Percentiles rank a stretch among this genome's conserved stretches.
phyloP scores from a whole-genome alignment of 2,113 vertebrate genomes.

The Nothobranchius furzeri region DNA sequence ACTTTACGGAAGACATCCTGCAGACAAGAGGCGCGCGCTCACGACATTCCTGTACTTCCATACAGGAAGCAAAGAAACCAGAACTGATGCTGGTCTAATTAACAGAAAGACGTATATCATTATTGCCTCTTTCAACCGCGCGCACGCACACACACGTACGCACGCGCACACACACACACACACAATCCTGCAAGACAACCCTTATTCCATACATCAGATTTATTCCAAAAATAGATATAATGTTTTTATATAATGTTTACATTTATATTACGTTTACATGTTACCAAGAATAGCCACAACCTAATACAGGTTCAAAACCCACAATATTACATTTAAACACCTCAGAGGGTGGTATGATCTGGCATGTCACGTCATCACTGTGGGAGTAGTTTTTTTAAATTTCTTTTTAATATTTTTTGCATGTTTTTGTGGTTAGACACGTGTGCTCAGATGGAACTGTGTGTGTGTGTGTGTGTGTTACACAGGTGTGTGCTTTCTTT shows the following conservation, averaged over 20 bases:
- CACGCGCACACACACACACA: conserved; percentile 47
- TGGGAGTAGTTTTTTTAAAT: conserved; percentile 6
- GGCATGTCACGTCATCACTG: conserved; percentile 35
- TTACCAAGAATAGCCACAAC: conserved; percentile 77
- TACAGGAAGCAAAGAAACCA: conserved; percentile 51
- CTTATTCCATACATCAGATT: conserved; percentile 60
- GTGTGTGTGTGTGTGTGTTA: conserved; percentile 39
- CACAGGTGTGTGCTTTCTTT: conserved; percentile 71
- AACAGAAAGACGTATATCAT: conserved; percentile 66
- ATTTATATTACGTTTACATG: conserved; percentile 75
- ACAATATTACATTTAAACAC: conserved; percentile 77
- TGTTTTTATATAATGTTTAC: conserved; percentile 78
- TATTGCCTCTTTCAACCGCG: conserved; percentile 76
- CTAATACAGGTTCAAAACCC: conserved; percentile 79
- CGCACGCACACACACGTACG: conserved; percentile 42
- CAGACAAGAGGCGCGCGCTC: conserved; percentile 29
- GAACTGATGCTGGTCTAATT: conserved; percentile 66
- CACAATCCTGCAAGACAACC: conserved; percentile 61
- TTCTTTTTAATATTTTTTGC: conserved; percentile 20
- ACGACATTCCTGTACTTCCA: conserved; percentile 30
- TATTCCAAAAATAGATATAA: conserved; percentile 80
- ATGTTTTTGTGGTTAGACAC: conserved; percentile 21
- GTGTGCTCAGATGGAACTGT: conserved; percentile 14
- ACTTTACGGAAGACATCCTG: conserved; percentile 45
- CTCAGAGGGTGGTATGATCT: conserved; percentile 59